Evolutionary conservation across 1,140 invertebrate species (phyloP), one percentile per base, ranked within the genome.

Genomic region (Hesperophylax magnus): DNA sequence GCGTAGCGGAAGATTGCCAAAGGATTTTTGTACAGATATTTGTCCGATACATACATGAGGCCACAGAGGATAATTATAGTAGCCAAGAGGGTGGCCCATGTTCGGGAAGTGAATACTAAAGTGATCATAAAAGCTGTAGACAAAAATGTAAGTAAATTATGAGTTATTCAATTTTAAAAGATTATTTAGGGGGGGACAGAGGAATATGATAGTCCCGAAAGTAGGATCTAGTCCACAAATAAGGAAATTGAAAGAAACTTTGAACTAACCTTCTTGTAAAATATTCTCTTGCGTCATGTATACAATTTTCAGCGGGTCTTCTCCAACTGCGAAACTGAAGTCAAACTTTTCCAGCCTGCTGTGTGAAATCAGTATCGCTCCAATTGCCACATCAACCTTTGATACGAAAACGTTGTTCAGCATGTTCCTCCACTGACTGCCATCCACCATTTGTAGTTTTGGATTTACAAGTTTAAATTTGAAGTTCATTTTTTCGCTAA

Each of bases 401-500:
- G 63, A 54, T 9, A 11, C 22, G 24, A 75, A 78, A 1, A 83
- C 65, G 56, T 80, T 67, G n/a, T 52, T n/a, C 18, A 83, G 58
- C 17, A 76, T 75, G 77, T 83, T 83, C 9, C 7, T 65, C 78
- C 78, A 83, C 9, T 54, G 39, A 20, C 75, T 67, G 0, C 27
- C 24, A 9, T 74, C 63, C 2, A 9, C 27, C 39, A 47, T 47
- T 8, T 72, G 31, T 34, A 52, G 5, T 53, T 78, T 67, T 15
- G 78, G 75, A n/a, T 52, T 77, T 8, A 80, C 75, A 0, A 72
- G 65, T 56, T 27, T 61, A n/a, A 54, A 34, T 18, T 18, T 75
- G 56, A 83, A 83, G 31, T 83, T 83, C 56, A 83, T 22, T 24
- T 17, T 78, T 60, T 63, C 39, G 34, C 20, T 65, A 3, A 83